Base-by-base conservation (phyloP, 2,888 invertebrate genomes). In the Belgica antarctica region DNA sequence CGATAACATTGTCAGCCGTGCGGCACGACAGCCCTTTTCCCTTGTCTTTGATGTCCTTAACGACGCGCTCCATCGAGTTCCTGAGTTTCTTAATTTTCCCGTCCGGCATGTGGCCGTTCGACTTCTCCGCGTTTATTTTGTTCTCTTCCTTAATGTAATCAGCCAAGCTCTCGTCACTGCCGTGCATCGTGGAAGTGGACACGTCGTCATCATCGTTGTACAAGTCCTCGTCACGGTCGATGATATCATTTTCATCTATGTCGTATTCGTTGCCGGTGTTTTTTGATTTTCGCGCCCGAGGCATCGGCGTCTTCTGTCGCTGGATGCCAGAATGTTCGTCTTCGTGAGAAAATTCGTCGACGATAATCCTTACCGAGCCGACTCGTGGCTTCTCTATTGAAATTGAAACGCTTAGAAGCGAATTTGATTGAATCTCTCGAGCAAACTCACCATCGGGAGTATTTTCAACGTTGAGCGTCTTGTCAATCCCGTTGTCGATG, bases 141-240 rank as follows among this genome's bases (percentile, higher is more conserved):
- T 65, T 28, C 12, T 71, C 72, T 17, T 72, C 66, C 34, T 70
- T 70, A 19, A 70, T 59, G 19, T 70, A 70, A 4, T 34, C 70
- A 41, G 34, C 25, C 19, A 70, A 61, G n/a, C 70, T 70, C 10
- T 70, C 63, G 19, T 72, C 71, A 41, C 70, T 72, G 47, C 69
- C 17, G 5, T 59, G 61, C n/a, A 70, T 31, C 70, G 66, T 63
- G 17, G 72, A 71, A 36, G 69, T 70, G 1, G 72, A 70, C 36
- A 70, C 71, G 28, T 62, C 71, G 36, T 72, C 72, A 41, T 52
- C 68, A 22, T 71, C 70, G 46, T 65, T 70, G 27, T 62, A 62
- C 17, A 70, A 15, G 52, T 62, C 66, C 19, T 63, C 61, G 46
- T 62, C 66, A n/a, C 65, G 31, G 66, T 65, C 70, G 46, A 66